Percentiles rank a stretch among this genome's conserved stretches.
Evolutionary conservation across 2,797 vertebrate species (phyloP).

Genomic region (Gephyroberyx darwinii): DNA sequence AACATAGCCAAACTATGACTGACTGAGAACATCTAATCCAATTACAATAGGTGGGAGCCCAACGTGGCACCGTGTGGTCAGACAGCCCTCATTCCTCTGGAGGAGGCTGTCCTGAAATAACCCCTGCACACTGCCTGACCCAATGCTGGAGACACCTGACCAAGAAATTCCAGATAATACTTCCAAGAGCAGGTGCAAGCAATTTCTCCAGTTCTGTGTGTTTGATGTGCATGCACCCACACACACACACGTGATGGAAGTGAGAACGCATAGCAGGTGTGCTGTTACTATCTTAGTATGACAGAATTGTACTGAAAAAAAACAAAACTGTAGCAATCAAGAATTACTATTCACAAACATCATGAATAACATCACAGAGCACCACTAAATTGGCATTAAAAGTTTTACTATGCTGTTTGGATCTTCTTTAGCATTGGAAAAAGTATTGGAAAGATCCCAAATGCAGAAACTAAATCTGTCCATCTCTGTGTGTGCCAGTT

Average conservation of each 20-base stretch:
- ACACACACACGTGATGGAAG: conserved; percentile 32
- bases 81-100: conserved; percentile 41
- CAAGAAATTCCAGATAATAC: conserved; percentile 40
- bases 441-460: conserved; percentile 52
- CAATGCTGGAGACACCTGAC: conserved; percentile 48
- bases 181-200: conserved; percentile 62
- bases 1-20: conserved; percentile 51
- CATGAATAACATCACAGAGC: conserved; percentile 11
- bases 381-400: conserved; percentile 6
- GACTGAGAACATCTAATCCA: conserved; percentile 62
- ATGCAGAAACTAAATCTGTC: conserved; percentile 65
- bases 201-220: conserved; percentile 31
- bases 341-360: conserved; percentile 1
- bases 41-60: conserved; percentile 67
- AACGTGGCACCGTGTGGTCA: conserved; percentile 46
- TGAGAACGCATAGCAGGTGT: conserved; percentile 51
- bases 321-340: background rate
- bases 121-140: conserved; percentile 34
- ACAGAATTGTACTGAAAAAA: background rate
- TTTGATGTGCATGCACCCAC: conserved; percentile 3
- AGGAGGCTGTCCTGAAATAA: conserved; percentile 55
- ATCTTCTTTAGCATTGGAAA: conserved; percentile 42
- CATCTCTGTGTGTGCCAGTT: conserved; percentile 56
- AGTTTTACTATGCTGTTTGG: conserved; percentile 25
- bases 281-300: background rate